Evolutionary conservation across 2,888 invertebrate genomes (phyloP).

Genomic region (Oeneis ivallda): DNA sequence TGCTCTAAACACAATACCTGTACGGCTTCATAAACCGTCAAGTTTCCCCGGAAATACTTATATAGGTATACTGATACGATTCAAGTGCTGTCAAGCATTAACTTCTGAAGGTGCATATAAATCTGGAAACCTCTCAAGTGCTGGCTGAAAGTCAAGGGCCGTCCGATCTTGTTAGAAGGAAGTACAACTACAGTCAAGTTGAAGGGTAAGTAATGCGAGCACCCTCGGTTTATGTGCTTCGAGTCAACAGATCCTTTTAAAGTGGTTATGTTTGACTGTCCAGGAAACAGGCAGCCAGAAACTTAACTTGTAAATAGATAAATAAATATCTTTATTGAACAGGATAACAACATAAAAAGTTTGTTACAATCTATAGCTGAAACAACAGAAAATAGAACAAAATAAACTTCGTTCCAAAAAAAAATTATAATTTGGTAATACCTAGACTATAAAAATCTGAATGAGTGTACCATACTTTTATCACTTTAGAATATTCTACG

Average conservation of each 20-base stretch:
- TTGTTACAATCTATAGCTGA: too few relatives aligned
- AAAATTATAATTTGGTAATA: too few relatives aligned
- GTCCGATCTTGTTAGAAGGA: slow-evolving; percentile 64
- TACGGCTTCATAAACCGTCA: slow-evolving; percentile 17
- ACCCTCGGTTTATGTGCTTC: not conserved
- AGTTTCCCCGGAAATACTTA: slow-evolving; percentile 22
- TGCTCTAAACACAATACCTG: not conserved
- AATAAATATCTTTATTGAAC: too few relatives aligned
- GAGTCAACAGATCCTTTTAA: slow-evolving; percentile 1
- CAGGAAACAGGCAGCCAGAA: not conserved
- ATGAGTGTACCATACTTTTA: too few relatives aligned
- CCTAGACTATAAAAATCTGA: too few relatives aligned
- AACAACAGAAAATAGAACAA: too few relatives aligned
- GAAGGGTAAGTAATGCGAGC: slow-evolving; percentile 51
- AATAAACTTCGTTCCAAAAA: too few relatives aligned
- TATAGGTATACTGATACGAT: not conserved
- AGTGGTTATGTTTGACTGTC: slow-evolving; percentile 1
- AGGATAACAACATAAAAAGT: too few relatives aligned
- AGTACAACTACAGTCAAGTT: slow-evolving; percentile 61
- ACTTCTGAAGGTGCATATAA: slow-evolving; percentile 32
- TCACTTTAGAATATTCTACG: too few relatives aligned
- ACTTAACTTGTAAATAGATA: too few relatives aligned
- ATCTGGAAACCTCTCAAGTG: slow-evolving; percentile 59
- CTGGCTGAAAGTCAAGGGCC: slow-evolving; percentile 69
- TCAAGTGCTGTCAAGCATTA: slow-evolving; percentile 19